Base-by-base conservation (phyloP, 2,797 vertebrate genomes). In the Bovichtus variegatus region DNA sequence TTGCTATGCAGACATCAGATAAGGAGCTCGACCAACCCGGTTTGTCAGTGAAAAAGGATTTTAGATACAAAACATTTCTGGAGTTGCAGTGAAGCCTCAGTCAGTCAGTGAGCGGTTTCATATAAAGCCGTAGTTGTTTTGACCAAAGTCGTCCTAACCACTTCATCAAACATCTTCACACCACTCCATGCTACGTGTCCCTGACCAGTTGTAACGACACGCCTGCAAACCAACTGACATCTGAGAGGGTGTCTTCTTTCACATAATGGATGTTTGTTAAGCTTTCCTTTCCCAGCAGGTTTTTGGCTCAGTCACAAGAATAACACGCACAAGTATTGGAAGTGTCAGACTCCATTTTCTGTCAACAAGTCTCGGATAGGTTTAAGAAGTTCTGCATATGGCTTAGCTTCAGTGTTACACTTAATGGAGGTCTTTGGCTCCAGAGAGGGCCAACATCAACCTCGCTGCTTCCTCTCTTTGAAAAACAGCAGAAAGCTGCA, bases 401-500 rank as follows among this genome's bases (percentile, higher is more conserved):
- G 74, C 46, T 51, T 60, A 21, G 65, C 95, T 93, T 94, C 91
- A 91, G 94, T 89, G 92, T 95, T 92, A 92, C 93, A 93, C 94
- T 96, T 96, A 95, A 95, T 96, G 95, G 96, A 96, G 95, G 93
- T 94, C 94, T 95, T 93, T 96, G 95, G 80, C 94, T 93, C 89
- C 62, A 77, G 59, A 69, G 73, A 86, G 87, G 72, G 96, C 96
- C 97, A 97, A 97, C 91, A 93, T 96, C 96, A 97, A 97, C 95
- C 44, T 96, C 62, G 81, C 91, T 88, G 89, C 93, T 97, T 97
- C 96, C 95, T 96, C 92, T 87, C 87, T 89, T 94, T 60, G 89
- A 89, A 51, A 96, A 78, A 95, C 94, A 92, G 91, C 82, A 94
- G 93, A 88, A 81, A 73, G 61, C 55, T 59, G 23, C 72, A 67